Percentiles rank a stretch among this genome's conserved stretches.
phyloP scores from a whole-genome alignment of 2,888 invertebrate genomes.

The Euproctis similis region DNA sequence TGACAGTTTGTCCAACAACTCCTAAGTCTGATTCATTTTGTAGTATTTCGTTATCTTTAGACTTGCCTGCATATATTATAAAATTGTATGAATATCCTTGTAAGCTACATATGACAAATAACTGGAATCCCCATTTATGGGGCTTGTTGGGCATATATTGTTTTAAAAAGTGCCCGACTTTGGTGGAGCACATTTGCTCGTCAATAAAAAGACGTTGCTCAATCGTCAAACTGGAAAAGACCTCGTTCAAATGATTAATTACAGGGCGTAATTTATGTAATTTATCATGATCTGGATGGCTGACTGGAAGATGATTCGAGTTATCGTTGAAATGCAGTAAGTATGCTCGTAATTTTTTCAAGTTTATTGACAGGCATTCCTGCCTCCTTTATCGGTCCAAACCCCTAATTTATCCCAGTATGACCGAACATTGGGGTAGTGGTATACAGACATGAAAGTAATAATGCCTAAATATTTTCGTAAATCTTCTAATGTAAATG shows the following conservation, averaged over 20 bases:
- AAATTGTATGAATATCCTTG: background rate
- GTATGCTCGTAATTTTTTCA: background rate
- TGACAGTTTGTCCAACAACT: background rate
- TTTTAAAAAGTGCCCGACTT: background rate
- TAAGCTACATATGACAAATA: background rate
- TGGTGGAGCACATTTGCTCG: no score
- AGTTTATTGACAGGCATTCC: background rate
- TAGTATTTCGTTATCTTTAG: background rate
- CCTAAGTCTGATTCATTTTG: background rate
- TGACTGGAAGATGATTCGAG: no score
- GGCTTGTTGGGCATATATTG: background rate
- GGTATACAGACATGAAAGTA: conserved; percentile 1
- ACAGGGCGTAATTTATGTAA: background rate
- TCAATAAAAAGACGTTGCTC: background rate
- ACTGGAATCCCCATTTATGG: background rate
- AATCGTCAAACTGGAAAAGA: background rate
- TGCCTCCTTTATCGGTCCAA: background rate
- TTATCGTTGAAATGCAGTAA: background rate
- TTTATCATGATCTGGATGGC: background rate
- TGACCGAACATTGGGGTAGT: conserved; percentile 1
- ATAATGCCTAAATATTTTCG: conserved; percentile 1
- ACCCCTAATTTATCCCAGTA: conserved; percentile 2
- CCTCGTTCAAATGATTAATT: background rate
- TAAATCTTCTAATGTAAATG: background rate
- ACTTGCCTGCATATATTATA: background rate